Evolutionary conservation across 2,113 vertebrate species (phyloP).

Genomic region (Coracopsis vasa): DNA sequence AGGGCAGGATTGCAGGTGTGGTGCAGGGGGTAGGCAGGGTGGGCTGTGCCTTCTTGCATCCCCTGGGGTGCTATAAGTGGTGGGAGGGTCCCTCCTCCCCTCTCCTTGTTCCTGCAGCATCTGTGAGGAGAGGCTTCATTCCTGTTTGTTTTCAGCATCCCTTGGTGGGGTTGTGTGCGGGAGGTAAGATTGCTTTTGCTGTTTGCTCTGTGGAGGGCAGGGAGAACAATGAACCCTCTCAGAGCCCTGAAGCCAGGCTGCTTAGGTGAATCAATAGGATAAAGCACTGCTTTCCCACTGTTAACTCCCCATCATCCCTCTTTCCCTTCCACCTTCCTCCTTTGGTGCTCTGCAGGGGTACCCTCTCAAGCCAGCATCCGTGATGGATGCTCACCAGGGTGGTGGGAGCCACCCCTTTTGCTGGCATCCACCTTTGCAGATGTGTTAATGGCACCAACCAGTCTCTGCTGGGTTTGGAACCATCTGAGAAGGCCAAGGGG

Average conservation of each 20-base stretch:
- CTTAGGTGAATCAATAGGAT: neutral
- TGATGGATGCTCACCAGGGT: rapidly evolving
- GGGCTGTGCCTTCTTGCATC: neutral
- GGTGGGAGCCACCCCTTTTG: neutral
- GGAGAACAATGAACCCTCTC: neutral
- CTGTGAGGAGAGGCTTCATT: neutral
- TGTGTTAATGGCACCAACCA: neutral
- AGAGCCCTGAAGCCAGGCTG: neutral
- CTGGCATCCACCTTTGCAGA: neutral
- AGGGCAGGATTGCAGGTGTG: neutral
- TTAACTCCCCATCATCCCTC: no score
- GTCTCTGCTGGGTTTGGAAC: neutral
- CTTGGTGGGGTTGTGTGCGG: neutral
- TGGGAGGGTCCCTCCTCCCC: neutral
- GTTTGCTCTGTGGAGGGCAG: neutral
- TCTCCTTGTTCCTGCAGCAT: neutral
- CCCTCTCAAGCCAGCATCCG: neutral
- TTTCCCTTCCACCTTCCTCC: neutral
- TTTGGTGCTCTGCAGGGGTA: neutral
- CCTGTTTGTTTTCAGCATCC: neutral
- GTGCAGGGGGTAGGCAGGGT: neutral
- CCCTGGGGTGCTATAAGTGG: neutral
- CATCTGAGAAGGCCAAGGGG: neutral
- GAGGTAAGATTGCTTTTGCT: neutral
- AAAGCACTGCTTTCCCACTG: neutral